Evolutionary conservation across 2,113 vertebrate genomes (phyloP).

Genomic region (Polypterus senegalus): DNA sequence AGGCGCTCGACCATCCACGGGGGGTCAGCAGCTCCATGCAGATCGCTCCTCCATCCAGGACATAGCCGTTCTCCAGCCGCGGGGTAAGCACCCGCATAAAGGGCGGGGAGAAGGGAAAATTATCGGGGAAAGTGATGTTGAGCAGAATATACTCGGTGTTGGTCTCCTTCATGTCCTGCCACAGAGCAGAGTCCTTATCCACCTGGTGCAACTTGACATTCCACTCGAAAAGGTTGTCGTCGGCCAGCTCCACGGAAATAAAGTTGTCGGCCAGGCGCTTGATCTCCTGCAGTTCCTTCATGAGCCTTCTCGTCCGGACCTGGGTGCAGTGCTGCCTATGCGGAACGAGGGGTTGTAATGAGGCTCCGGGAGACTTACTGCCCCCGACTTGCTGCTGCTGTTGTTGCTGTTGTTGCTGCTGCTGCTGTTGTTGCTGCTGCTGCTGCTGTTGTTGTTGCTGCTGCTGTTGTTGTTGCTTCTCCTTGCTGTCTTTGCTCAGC

Average conservation of each 20-base stretch:
- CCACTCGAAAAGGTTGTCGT: constrained; percentile 98
- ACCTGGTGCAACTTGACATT: constrained; percentile 98
- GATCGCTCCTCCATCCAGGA: constrained; percentile 94
- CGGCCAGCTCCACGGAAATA: constrained; percentile 95
- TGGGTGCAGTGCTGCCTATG: constrained; percentile 89
- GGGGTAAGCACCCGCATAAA: constrained; percentile 97
- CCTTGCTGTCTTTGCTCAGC: constrained; percentile 50
- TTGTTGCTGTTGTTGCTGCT: not conserved
- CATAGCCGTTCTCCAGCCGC: constrained; percentile 94
- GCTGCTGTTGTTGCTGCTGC: not conserved
- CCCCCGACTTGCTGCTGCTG: constrained; percentile 21
- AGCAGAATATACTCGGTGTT: constrained; percentile 94
- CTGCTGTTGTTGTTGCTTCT: constrained; percentile 35
- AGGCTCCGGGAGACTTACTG: constrained; percentile 47
- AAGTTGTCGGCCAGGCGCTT: constrained; percentile 89
- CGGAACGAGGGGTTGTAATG: constrained; percentile 57
- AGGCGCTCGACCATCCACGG: constrained; percentile 95
- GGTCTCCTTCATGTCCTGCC: constrained; percentile 99
- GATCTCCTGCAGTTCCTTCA: constrained; percentile 98
- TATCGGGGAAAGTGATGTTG: constrained; percentile 96
- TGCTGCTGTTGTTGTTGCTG: constrained; percentile 16
- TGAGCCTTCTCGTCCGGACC: constrained; percentile 87
- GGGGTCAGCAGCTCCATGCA: constrained; percentile 98
- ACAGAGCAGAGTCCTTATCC: constrained; percentile 97
- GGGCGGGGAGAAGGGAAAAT: constrained; percentile 95